A percentile compares a stretch with the other conserved stretches of the same genome.
Evolutionary conservation across 2,888 invertebrate species (phyloP).

Genomic region (Acrobasis suavella): DNA sequence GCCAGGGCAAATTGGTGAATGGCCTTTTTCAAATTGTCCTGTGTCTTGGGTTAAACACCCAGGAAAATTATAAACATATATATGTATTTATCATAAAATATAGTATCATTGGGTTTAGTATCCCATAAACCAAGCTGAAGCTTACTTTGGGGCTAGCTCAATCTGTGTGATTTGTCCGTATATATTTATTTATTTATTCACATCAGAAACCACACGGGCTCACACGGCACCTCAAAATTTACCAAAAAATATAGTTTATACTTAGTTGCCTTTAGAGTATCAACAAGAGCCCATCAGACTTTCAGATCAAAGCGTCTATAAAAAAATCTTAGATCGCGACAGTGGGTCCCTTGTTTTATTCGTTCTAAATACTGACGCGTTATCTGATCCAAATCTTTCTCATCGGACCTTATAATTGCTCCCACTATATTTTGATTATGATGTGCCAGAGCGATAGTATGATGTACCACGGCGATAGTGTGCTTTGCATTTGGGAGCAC

Average conservation of each 20-base stretch:
- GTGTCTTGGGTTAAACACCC: too few relatives aligned
- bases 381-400: constrained; percentile 38
- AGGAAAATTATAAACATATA: too few relatives aligned
- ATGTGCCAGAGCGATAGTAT: constrained; percentile 38
- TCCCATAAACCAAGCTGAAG: too few relatives aligned
- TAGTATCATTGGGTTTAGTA: too few relatives aligned
- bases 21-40: too few relatives aligned
- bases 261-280: neutral
- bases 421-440: constrained; percentile 39
- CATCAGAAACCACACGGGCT: too few relatives aligned
- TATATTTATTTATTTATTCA: too few relatives aligned
- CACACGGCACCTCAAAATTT: too few relatives aligned
- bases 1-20: too few relatives aligned
- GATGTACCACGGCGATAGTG: constrained; percentile 38
- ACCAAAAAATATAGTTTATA: neutral
- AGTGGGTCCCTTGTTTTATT: constrained; percentile 39
- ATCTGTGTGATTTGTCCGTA: too few relatives aligned
- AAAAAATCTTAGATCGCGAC: constrained; percentile 47
- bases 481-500: constrained; percentile 25
- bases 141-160: too few relatives aligned
- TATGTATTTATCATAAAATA: too few relatives aligned
- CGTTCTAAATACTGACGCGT: constrained; percentile 33
- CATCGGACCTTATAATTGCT: constrained; percentile 35
- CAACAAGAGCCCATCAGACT: constrained; percentile 39
- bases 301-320: constrained; percentile 60